A percentile compares a stretch with the other conserved stretches of the same genome.
Evolutionary conservation across 2,888 invertebrate genomes (phyloP).

Genomic region (Leptopilina syphax): DNA sequence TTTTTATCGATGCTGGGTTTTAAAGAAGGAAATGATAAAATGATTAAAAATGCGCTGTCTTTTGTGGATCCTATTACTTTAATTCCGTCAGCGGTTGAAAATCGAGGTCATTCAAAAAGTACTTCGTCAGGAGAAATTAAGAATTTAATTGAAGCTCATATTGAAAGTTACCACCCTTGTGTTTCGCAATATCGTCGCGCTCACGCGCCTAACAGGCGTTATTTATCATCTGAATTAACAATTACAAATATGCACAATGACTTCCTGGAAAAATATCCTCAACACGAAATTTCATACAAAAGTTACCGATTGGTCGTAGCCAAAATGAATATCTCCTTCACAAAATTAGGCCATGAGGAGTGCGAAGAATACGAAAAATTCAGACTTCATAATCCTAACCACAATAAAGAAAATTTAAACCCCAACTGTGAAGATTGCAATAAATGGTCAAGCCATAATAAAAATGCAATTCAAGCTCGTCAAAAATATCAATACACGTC

Average conservation of each 20-base stretch:
- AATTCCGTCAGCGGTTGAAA: conserved; percentile 1
- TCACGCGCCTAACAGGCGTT: conserved; percentile 3
- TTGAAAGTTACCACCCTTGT: neutral
- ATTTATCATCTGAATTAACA: too few relatives aligned
- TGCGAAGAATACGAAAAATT: too few relatives aligned
- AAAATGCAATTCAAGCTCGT: too few relatives aligned
- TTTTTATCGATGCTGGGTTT: neutral
- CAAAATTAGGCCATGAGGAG: conserved; percentile 18
- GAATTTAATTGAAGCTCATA: neutral
- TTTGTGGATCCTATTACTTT: neutral
- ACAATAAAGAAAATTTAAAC: too few relatives aligned
- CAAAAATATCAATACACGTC: too few relatives aligned
- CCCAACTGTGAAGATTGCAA: too few relatives aligned
- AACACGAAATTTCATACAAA: neutral
- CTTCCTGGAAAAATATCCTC: neutral
- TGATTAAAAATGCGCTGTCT: conserved; percentile 7
- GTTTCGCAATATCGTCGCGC: conserved; percentile 6
- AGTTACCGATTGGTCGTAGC: neutral
- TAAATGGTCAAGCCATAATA: too few relatives aligned
- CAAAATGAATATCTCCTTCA: conserved; percentile 21
- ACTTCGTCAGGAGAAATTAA: neutral
- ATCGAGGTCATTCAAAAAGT: neutral
- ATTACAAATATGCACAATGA: neutral
- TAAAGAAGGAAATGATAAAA: neutral
- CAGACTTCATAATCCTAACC: too few relatives aligned